Evolutionary conservation across 2,113 vertebrate species (phyloP).

Genomic region (Rhizomys pruinosus): DNA sequence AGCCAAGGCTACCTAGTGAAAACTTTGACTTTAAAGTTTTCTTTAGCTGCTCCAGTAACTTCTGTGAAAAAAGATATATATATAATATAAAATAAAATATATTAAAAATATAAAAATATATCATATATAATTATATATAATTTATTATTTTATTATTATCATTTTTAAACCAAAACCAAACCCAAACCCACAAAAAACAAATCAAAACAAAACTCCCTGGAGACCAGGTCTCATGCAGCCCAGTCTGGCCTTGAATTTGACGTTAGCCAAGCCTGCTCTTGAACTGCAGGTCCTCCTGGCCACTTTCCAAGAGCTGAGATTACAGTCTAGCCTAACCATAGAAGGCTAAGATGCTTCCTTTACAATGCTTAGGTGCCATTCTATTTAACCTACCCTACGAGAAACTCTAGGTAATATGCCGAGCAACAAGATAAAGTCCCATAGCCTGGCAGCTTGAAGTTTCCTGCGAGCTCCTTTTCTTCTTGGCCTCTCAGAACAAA

Average conservation of each 20-base stretch:
- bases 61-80: not conserved
- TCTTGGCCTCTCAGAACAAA: conserved; percentile 3
- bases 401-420: not conserved
- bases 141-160: too few relatives aligned
- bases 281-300: not conserved
- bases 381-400: not conserved
- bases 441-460: not conserved
- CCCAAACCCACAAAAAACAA: too few relatives aligned
- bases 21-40: too few relatives aligned
- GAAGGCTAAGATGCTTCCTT: not conserved
- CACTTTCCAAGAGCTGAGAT: not conserved
- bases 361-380: not conserved
- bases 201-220: too few relatives aligned
- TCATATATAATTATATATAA: too few relatives aligned
- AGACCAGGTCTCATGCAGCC: not conserved
- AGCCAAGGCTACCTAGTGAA: too few relatives aligned
- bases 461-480: not conserved
- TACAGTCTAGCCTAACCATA: not conserved
- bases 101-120: too few relatives aligned
- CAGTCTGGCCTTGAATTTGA: not conserved
- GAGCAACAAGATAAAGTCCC: not conserved
- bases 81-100: too few relatives aligned
- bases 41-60: not conserved
- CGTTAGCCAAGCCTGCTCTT: not conserved
- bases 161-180: too few relatives aligned